Evolutionary conservation across 2,113 vertebrate species (phyloP).

Genomic region (Mirza zaza): DNA sequence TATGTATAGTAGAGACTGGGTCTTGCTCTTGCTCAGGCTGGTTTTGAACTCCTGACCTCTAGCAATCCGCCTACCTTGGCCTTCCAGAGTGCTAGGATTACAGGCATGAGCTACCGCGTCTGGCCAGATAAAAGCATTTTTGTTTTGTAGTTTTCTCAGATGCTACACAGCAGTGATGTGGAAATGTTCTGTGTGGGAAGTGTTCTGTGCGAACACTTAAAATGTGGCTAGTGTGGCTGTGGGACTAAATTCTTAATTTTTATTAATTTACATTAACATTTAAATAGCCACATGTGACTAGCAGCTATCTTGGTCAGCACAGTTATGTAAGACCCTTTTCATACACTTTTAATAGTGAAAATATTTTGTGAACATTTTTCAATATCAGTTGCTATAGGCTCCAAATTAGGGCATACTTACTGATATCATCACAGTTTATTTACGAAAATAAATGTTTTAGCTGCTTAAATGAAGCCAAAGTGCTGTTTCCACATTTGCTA

Average conservation of each 20-base stretch:
- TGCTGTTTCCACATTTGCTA: not conserved
- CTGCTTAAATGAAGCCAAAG: not conserved
- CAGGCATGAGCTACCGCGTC: no score
- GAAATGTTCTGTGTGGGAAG: not conserved
- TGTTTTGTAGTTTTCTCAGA: not conserved
- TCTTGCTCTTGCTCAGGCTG: no score
- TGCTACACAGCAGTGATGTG: not conserved
- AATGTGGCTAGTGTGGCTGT: not conserved
- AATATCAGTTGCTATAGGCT: not conserved
- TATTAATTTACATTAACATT: not conserved
- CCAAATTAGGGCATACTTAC: not conserved
- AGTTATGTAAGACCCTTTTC: not conserved
- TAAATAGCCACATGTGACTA: not conserved
- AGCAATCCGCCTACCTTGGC: no score
- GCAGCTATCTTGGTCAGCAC: not conserved
- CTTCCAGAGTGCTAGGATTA: no score
- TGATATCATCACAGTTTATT: not conserved
- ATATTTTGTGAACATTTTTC: not conserved
- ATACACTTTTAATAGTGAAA: not conserved
- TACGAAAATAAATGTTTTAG: slow-evolving; percentile 4
- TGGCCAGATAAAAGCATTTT: not conserved
- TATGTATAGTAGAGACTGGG: no score
- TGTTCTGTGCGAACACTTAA: not conserved
- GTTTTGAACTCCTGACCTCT: no score
- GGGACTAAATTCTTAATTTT: not conserved